Conservation (phyloP, 2,888 invertebrate species). For the Adelphocoris suturalis region DNA sequence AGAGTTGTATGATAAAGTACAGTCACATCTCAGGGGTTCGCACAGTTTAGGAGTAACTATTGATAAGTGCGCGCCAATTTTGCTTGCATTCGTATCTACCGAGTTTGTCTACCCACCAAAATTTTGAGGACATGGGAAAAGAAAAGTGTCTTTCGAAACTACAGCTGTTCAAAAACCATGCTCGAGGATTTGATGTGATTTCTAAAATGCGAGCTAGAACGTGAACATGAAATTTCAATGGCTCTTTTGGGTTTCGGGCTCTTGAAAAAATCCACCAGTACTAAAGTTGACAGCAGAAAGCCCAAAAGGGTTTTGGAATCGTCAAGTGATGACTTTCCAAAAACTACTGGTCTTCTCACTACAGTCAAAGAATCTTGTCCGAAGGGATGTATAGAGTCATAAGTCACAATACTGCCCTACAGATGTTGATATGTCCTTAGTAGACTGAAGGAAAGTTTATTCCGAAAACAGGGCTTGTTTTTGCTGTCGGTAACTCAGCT, state of each 20-base stretch:
- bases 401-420: no score
- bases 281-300: neutral
- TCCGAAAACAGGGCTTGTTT: neutral
- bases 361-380: no score
- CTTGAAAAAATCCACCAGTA: neutral
- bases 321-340: no score
- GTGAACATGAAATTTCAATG: neutral
- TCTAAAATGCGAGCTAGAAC: neutral
- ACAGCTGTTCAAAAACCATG: neutral
- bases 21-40: no score
- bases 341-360: no score
- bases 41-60: neutral
- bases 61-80: no score
- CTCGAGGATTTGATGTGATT: neutral
- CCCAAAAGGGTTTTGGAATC: no score
- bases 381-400: no score
- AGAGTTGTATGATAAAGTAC: neutral
- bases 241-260: neutral
- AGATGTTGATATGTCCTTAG: neutral
- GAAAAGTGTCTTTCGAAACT: neutral
- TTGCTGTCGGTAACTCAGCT: neutral
- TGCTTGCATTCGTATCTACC: slow-evolving; percentile 12
- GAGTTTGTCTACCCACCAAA: slow-evolving; percentile 23
- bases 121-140: slow-evolving; percentile 5
- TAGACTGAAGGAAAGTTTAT: neutral